A percentile compares a stretch with the other conserved stretches of the same genome.
Evolutionary conservation across 2,113 vertebrate genomes (phyloP).

Genomic region (Turnix velox): DNA sequence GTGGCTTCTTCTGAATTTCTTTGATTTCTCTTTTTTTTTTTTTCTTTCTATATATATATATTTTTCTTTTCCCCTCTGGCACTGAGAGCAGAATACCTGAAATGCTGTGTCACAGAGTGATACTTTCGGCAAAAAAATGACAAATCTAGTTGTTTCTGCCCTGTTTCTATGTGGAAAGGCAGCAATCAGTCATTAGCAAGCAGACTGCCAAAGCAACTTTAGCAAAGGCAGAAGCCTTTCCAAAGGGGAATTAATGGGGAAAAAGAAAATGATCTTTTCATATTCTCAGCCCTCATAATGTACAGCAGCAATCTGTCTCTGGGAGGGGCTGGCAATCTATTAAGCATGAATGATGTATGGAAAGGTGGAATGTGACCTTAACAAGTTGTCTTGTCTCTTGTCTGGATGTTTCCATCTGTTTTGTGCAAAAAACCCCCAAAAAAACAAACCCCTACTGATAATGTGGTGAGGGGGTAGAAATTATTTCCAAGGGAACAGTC

Average conservation of each 20-base stretch:
- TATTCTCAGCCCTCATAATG: conserved; percentile 61
- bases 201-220: conserved; percentile 62
- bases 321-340: conserved; percentile 63
- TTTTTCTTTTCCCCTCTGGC: neutral
- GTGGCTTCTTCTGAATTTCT: neutral
- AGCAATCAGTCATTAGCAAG: conserved; percentile 66
- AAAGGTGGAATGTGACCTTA: conserved; percentile 69
- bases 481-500: conserved; percentile 62
- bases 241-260: conserved; percentile 68
- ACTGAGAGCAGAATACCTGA: neutral
- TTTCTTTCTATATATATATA: too few relatives aligned
- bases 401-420: conserved; percentile 72
- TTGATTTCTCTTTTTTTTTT: neutral
- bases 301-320: conserved; percentile 55
- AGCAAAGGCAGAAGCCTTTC: conserved; percentile 62
- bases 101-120: conserved; percentile 25
- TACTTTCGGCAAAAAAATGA: conserved; percentile 51
- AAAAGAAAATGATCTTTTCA: conserved; percentile 68
- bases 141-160: conserved; percentile 38
- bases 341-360: conserved; percentile 71
- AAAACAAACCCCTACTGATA: too few relatives aligned
- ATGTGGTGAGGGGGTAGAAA: conserved; percentile 42
- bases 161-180: conserved; percentile 47
- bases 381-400: conserved; percentile 65
- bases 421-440: conserved; percentile 53